Percentiles rank a stretch among this genome's conserved stretches.
Evolutionary conservation across 2,888 invertebrate genomes (phyloP).

Genomic region (Agrenia bidenticulata): DNA sequence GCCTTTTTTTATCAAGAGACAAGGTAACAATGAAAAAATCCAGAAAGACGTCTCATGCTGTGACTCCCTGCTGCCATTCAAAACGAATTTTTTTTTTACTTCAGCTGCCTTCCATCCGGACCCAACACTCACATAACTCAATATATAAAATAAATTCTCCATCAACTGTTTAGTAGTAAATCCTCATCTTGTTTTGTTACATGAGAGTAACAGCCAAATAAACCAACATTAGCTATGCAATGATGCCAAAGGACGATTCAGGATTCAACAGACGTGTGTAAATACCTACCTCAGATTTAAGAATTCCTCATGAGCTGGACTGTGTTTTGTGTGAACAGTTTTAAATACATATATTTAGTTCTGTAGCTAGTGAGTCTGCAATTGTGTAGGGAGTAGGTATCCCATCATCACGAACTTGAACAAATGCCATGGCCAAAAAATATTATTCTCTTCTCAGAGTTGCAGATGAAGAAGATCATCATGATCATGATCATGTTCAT

Average conservation of each 20-base stretch:
- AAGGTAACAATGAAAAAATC: conserved; percentile 54
- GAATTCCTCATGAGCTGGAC: no score
- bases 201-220: neutral
- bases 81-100: conserved; percentile 52
- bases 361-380: no score
- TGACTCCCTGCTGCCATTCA: conserved; percentile 54
- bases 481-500: no score
- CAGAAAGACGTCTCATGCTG: conserved; percentile 53
- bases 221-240: neutral
- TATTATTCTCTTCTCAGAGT: no score
- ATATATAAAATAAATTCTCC: conserved; percentile 8
- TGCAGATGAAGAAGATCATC: no score
- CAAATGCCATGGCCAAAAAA: no score
- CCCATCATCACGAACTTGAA: no score
- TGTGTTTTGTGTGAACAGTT: no score
- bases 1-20: conserved; percentile 53
- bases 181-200: neutral
- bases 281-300: no score
- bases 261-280: no score
- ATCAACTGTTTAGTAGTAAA: conserved; percentile 2
- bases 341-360: no score
- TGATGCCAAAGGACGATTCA: neutral
- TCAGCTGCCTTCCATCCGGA: conserved; percentile 22
- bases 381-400: no score
- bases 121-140: conserved; percentile 18